These are phyloP conservation scores for Theonella swinhoei DNA, from an alignment of 37 sponge, comb jelly and placozoan species.

Conservation along the genomic window DNA sequence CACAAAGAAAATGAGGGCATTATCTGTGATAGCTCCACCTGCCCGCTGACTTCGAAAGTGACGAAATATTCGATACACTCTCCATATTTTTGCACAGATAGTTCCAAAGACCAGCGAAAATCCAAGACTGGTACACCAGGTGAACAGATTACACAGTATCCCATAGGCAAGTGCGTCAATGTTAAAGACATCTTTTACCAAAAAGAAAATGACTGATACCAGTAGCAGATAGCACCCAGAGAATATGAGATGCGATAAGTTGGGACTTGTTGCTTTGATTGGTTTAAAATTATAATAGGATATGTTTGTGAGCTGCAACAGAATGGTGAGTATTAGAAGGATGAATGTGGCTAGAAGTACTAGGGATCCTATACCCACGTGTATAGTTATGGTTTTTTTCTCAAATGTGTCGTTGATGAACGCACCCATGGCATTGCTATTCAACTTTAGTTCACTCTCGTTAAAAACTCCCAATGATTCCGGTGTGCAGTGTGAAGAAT, in stretches of 20 bases:
- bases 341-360: not conserved
- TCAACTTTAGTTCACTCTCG: not conserved
- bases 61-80: constrained; percentile 33
- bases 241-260: constrained; percentile 21
- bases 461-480: not conserved
- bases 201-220: not conserved
- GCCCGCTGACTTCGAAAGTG: constrained; percentile 27
- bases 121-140: constrained; percentile 18
- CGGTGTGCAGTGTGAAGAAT: not conserved
- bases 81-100: constrained; percentile 30
- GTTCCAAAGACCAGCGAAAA: constrained; percentile 42
- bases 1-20: constrained; percentile 20
- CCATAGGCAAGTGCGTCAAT: not conserved
- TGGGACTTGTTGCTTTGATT: constrained; percentile 47
- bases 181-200: constrained; percentile 1
- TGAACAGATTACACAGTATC: constrained; percentile 16
- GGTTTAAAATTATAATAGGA: not conserved
- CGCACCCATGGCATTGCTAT: no score
- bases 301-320: constrained; percentile 19
- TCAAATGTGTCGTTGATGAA: not conserved
- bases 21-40: constrained; percentile 7
- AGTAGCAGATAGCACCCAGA: constrained; percentile 41
- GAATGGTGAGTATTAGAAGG: not conserved
- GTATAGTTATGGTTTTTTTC: not conserved
- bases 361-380: not conserved